Base-by-base conservation (phyloP, 2,113 vertebrate genomes). In the Raphicerus campestris region DNA sequence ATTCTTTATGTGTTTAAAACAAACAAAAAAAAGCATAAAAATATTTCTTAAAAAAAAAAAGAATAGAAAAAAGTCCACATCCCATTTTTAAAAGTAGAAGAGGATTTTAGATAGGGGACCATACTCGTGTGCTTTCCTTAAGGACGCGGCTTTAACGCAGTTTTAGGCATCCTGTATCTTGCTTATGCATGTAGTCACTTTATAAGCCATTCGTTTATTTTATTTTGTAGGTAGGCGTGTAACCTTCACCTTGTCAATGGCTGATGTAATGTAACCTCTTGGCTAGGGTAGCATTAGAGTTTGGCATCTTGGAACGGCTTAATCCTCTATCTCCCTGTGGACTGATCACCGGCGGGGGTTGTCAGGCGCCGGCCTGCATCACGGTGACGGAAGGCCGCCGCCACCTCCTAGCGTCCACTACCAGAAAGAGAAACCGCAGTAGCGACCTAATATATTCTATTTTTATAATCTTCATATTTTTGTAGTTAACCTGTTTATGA, bases 151-250 rank as follows among this genome's bases (percentile, higher is more conserved):
- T 98, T 99, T 97, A 98, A 98, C 63, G 98, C 98, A 98, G 98
- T 98, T 96, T 98, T 99, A 98, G 99, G 98, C 99, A 96, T 98
- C 98, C 98, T 98, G 97, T 99, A 98, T 98, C 98, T 97, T 78
- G 99, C 99, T 99, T 98, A 98, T 97, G 99, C 99, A 99, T 99
- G 99, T 99, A 99, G 99, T 99, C 99, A 99, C 99, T 99, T 99
- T 99, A 99, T 99, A 98, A 98, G 98, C 97, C 98, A 96, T 98
- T 95, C 97, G 98, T 98, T 98, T 98, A 98, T 98, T 97, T 98
- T 98, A 98, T 98, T 97, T 97, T 85, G 94, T 98, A 99, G 98
- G 93, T 97, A 90, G 92, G 56, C 30, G 11, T 97, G 98, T 98
- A 98, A 98, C 99, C 98, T 99, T 98, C 98, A 98, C 98, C 98